phyloP scores from a whole-genome alignment of 2,888 invertebrate species.

The Pristionchus fissidentatus region DNA sequence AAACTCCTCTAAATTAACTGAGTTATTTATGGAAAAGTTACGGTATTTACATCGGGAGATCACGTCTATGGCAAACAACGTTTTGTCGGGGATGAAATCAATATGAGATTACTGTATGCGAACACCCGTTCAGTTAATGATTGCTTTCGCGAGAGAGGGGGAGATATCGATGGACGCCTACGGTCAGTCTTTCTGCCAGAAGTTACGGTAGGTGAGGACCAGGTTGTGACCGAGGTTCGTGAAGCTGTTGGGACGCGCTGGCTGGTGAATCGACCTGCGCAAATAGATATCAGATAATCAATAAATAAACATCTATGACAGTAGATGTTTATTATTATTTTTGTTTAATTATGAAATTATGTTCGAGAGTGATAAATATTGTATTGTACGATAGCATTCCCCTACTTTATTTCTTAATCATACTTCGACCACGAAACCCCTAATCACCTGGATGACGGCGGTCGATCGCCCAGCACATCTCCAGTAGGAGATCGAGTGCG shows the following conservation, averaged over 20 bases:
- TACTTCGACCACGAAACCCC: not conserved
- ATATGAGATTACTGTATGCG: no score
- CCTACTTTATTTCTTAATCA: no score
- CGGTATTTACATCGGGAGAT: no score
- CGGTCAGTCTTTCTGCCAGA: constrained; percentile 58
- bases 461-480: constrained; percentile 51
- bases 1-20: no score
- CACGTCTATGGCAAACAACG: no score
- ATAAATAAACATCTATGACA: not conserved
- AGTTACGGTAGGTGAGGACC: constrained; percentile 66
- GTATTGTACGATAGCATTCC: no score
- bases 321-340: not conserved
- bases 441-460: constrained; percentile 50
- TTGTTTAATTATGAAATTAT: not conserved
- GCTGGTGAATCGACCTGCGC: constrained; percentile 51
- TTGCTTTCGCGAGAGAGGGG: no score
- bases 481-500: constrained; percentile 68
- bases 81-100: no score
- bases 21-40: no score
- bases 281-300: not conserved
- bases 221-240: constrained; percentile 74
- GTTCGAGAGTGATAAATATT: not conserved
- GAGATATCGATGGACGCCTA: no score
- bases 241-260: constrained; percentile 72
- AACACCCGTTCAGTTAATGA: no score